Percentiles rank a stretch among this genome's conserved stretches.
phyloP scores from a whole-genome alignment of 2,113 vertebrate species.

The Dinomys branickii region DNA sequence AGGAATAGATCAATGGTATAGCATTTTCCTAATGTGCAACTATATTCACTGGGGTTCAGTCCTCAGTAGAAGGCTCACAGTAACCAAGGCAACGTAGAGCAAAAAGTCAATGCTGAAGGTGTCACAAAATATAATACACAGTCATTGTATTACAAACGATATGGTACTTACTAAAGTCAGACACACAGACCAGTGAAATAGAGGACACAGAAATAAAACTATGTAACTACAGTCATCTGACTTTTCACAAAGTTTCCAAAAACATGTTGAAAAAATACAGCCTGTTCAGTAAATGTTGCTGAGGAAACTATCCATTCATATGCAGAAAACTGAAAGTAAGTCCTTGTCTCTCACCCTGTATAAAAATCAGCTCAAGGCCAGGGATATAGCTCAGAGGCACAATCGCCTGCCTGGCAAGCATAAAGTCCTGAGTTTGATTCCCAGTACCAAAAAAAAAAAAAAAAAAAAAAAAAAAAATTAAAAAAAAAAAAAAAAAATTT shows the following conservation, averaged over 20 bases:
- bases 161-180: neutral
- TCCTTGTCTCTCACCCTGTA: neutral
- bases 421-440: no score
- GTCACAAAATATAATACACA: neutral
- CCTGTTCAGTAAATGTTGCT: neutral
- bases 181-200: neutral
- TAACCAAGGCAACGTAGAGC: neutral
- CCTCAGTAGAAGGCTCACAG: neutral
- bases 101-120: neutral
- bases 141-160: neutral
- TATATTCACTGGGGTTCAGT: neutral
- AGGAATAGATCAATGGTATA: neutral
- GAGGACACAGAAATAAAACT: neutral
- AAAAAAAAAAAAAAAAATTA: no score
- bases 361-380: neutral
- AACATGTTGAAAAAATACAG: neutral
- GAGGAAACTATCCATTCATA: neutral
- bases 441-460: no score
- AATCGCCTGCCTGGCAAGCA: no score
- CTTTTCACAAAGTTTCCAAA: neutral
- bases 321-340: neutral
- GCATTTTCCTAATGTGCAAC: neutral
- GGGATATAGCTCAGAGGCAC: no score
- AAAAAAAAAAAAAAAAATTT: no score
- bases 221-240: neutral